Base-by-base conservation (phyloP, 1,140 invertebrate species). In the Camponotus pennsylvanicus region DNA sequence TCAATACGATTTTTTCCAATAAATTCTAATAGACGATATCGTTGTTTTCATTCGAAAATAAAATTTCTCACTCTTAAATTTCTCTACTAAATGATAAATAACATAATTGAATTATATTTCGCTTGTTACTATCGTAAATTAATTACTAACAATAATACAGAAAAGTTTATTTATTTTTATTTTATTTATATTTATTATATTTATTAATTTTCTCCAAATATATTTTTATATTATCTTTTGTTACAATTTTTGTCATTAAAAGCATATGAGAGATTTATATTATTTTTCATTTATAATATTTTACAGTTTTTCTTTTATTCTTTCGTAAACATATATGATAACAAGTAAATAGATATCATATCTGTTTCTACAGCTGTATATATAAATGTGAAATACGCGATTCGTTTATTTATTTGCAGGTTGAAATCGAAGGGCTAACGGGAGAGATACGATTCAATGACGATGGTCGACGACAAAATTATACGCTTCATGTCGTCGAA, bases 401-500 rank as follows among this genome's bases (percentile, higher is more conserved):
- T 69, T 80, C 42, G 42, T 59, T 57, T 70, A 61, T 77, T 55
- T 69, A 78, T 2, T 61, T 66, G 77, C 96, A 99, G 98, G 98
- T 98, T 89, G 97, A 98, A 94, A 96, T 99, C 87, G 97, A 98
- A 95, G 98, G 98, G 32, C 95, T 99, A 83, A 99, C 98, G 0
- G 98, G 98, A 34, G 97, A 97, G 92, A 98, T 99, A 91, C 97
- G 97, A 83, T 98, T 99, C 94, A 98, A 97, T 92, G 97, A 98
- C 88, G 96, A 97, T 90, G 98, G 98, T 61, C 96, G 97, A 90
- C 95, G 98, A 85, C 96, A 97, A 88, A 98, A 99, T 95, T 99
- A 99, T 93, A 98, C 98, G 1, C 96, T 99, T 45, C 98, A 99
- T 92, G 97, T 99, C 37, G 97, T 99, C 85, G 98, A 99, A 94